Base-by-base conservation (phyloP, 2,888 invertebrate species). In the Heliconius cydno region DNA sequence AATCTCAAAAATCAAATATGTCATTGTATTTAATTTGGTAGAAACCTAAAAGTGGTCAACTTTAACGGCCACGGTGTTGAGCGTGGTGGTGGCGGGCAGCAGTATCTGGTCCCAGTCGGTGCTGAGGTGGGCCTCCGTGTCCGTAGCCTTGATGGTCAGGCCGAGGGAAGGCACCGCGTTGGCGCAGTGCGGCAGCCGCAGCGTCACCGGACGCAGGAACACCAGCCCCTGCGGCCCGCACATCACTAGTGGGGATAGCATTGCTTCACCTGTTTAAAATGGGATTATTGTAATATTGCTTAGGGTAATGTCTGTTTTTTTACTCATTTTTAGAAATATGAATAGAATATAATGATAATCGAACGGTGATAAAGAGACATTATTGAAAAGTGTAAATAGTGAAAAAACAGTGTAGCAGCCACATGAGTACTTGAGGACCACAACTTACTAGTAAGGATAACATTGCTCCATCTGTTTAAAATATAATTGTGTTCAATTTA, bases 221-320 rank as follows among this genome's bases (percentile, higher is more conserved):
- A 97, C 97, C 85, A 98, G 96, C 84, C 99, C 97, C 94, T 98
- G 98, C 38, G 99, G 99, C 82, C 99, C 99, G 95, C 99, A 99
- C 98, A 99, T 98, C 88, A 99, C 98, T 87, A 99, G 96, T 81
- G 99, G 99, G 87, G 98, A 98, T 87, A 99, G 96, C 96, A 99
- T 97, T 83, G 98, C 98, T 96, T 99, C 99, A 96, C 98, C 98
- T 98, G 89, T 84, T 83, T 83, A 79, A 75, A 80, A 30, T n/a
- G 3, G 1, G 6, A 25, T 76, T 41, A 15, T 79, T 79, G 12
- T 76, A 71, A 5, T 25, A 60, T 72, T 25, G 28, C 41, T n/a
- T 60, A 2, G 3, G 30, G 13, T 68, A 15, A n/a, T 41, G 13
- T 38, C 6, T 15, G 3, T 41, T 15, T 38, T n/a, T n/a, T 25